Base-by-base conservation (phyloP, 1,140 invertebrate species). In the Monomorium pharaonis region DNA sequence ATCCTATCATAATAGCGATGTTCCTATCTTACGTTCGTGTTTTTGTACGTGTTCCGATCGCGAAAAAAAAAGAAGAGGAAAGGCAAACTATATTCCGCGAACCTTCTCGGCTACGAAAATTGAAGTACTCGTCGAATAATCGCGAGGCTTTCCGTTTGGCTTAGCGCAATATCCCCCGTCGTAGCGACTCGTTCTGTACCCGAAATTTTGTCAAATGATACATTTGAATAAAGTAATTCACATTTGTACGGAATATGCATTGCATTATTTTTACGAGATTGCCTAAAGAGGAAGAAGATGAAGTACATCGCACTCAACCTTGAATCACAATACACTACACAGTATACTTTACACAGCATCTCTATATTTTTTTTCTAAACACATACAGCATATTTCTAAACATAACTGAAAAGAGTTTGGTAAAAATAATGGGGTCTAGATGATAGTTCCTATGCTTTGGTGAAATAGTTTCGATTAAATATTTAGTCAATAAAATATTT, bases 21-120 rank as follows among this genome's bases (percentile, higher is more conserved):
- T 93, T 94, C 91, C 92, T 93, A 93, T 92, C 93, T 93, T 93
- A 88, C 86, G 84, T 93, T 93, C 89, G 69, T 51, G 80, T 75
- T 63, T 86, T 77, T 87, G 62, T 85, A 80, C 72, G 86, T 78
- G 75, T 74, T 49, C 14, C 60, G 51, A 67, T 30, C 51, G 62
- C 62, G 33, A 56, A 49, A 44, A 2, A 37, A 42, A 37, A 51
- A 42, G 14, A 44, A 37, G 49, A 30, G 12, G 6, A 58, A 47
- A 24, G 47, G n/a, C 7, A 44, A 44, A 83, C 21, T 42, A 67
- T 18, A 67, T 18, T n/a, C 62, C 51, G 27, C 37, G 37, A 27
- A 83, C 24, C 44, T 33, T 83, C 42, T 60, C 51, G 67, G 51
- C 51, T 47, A 83, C 27, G 54, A 74, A 72, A 51, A n/a, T 4